These are phyloP conservation scores for Sciurus vulgaris DNA, from an alignment of 2,797 vertebrate genomes.

Conservation along the genomic window DNA sequence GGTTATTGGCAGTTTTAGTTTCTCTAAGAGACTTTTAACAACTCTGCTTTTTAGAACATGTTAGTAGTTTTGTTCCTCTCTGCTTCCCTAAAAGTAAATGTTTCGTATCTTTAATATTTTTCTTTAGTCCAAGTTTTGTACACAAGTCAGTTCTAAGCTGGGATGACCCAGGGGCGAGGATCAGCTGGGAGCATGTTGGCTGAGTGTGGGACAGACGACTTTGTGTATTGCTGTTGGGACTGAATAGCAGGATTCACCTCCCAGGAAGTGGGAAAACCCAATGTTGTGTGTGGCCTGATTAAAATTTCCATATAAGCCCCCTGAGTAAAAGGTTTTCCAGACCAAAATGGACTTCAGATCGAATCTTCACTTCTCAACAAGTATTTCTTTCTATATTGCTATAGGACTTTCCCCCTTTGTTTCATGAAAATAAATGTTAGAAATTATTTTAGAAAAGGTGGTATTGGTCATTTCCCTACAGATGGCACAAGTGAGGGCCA, in stretches of 20 bases:
- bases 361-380: background rate
- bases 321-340: background rate
- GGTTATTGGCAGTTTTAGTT: conserved; percentile 11
- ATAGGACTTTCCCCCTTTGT: background rate
- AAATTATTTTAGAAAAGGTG: background rate
- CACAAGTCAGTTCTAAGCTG: conserved; percentile 4
- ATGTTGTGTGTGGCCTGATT: background rate
- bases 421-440: background rate
- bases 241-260: background rate
- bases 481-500: background rate
- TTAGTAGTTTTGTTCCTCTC: conserved; percentile 36
- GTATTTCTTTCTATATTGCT: background rate
- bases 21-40: background rate
- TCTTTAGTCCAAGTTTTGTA: conserved; percentile 2
- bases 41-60: conserved; percentile 59
- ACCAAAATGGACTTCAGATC: background rate
- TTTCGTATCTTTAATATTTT: conserved; percentile 54
- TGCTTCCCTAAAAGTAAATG: conserved; percentile 49
- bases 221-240: background rate
- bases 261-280: background rate
- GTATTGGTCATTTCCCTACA: conserved; percentile 2
- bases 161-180: background rate
- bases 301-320: background rate
- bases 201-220: background rate
- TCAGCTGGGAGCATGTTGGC: background rate